Evolutionary conservation across 2,797 vertebrate genomes (phyloP).

Genomic region (Erethizon dorsatum): DNA sequence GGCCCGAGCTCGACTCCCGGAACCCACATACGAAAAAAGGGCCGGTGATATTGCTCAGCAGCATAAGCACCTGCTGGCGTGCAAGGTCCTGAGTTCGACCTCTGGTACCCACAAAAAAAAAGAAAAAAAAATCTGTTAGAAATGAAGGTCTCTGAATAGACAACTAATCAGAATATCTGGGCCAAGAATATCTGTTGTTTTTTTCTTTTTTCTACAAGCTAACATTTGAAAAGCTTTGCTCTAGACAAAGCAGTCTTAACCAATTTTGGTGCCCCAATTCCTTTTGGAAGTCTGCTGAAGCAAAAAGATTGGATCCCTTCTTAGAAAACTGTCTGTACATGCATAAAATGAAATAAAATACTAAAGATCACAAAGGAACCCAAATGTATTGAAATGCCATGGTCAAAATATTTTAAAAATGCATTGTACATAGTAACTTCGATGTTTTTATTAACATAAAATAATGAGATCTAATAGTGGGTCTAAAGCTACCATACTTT

Average conservation of each 20-base stretch:
- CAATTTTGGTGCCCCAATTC: background rate
- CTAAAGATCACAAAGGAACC: slow-evolving; percentile 16
- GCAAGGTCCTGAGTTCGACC: too few species aligned
- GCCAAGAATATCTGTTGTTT: background rate
- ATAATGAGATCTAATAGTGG: slow-evolving; percentile 30
- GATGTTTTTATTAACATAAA: slow-evolving; percentile 56
- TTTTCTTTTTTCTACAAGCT: background rate
- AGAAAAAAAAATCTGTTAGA: background rate
- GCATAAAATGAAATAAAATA: slow-evolving; percentile 30
- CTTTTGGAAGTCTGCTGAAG: background rate
- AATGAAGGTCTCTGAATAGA: background rate
- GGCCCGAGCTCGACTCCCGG: too few species aligned
- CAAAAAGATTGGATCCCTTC: background rate
- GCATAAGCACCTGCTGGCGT: too few species aligned
- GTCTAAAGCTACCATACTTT: slow-evolving; percentile 64
- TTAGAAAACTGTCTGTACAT: slow-evolving; percentile 4
- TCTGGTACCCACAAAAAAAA: too few species aligned
- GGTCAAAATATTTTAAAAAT: slow-evolving; percentile 69
- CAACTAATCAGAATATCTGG: slow-evolving; percentile 22
- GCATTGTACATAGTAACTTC: slow-evolving; percentile 54
- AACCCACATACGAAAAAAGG: too few species aligned
- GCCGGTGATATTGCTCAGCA: too few species aligned
- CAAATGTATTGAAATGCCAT: background rate
- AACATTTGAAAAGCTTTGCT: slow-evolving; percentile 31
- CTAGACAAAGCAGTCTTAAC: background rate